Percentiles rank a stretch among this genome's conserved stretches.
These are phyloP conservation scores for Apamea epomidion DNA, from an alignment of 2,888 invertebrate genomes.

Conservation along the genomic window DNA sequence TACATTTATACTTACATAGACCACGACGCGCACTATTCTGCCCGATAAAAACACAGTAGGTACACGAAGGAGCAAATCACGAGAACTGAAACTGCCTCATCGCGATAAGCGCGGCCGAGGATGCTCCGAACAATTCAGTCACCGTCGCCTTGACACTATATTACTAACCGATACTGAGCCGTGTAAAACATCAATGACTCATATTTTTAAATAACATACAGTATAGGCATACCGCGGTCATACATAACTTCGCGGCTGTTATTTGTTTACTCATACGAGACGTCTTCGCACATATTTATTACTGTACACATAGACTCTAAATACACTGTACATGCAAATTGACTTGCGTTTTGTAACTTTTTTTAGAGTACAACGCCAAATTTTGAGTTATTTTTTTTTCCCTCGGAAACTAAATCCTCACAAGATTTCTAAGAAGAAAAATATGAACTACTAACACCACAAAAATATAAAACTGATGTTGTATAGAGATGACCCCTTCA, in stretches of 20 bases:
- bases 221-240: slow-evolving; percentile 37
- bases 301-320: too few species aligned
- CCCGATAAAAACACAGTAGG: slow-evolving; percentile 11
- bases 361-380: not conserved
- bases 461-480: slow-evolving; percentile 9
- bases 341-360: not conserved
- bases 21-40: slow-evolving; percentile 4
- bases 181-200: slow-evolving; percentile 76
- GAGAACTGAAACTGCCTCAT: slow-evolving; percentile 51
- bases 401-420: not conserved
- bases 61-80: slow-evolving; percentile 49
- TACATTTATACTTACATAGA: slow-evolving; percentile 49
- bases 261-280: slow-evolving; percentile 66
- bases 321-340: not conserved
- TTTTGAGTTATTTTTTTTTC: not conserved
- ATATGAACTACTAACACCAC: not conserved
- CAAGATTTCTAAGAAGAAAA: slow-evolving; percentile 7
- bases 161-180: slow-evolving; percentile 78
- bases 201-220: slow-evolving; percentile 68
- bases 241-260: slow-evolving; percentile 57
- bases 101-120: slow-evolving; percentile 58
- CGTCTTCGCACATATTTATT: slow-evolving; percentile 30
- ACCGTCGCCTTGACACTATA: slow-evolving; percentile 82
- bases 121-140: slow-evolving; percentile 60
- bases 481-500: slow-evolving; percentile 3